These are phyloP conservation scores for Amblyopsis rosae DNA, from an alignment of 2,113 vertebrate species.

Conservation along the genomic window DNA sequence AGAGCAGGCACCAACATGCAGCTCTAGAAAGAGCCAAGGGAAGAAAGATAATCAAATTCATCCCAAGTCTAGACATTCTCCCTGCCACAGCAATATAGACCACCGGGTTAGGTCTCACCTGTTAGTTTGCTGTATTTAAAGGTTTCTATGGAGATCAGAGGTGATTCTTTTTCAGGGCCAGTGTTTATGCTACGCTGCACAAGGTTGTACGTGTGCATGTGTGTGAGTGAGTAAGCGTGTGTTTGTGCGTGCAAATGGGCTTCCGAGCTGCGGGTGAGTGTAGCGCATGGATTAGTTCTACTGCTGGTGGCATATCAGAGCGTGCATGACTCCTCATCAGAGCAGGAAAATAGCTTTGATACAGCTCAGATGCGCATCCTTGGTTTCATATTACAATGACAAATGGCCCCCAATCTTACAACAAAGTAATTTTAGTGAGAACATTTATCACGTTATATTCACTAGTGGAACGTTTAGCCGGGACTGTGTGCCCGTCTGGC, in stretches of 20 bases:
- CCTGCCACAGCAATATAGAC: conserved; percentile 40
- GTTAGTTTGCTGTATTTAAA: conserved; percentile 28
- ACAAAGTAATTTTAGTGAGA: too few species aligned
- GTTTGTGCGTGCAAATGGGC: conserved; percentile 22
- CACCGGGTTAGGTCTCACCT: conserved; percentile 44
- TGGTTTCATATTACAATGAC: too few species aligned
- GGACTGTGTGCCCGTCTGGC: too few species aligned
- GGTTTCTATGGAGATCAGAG: conserved; percentile 49
- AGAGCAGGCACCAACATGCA: conserved; percentile 38
- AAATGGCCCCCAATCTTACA: too few species aligned
- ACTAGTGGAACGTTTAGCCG: too few species aligned
- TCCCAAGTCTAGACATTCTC: conserved; percentile 25
- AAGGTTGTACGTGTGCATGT: conserved; percentile 23
- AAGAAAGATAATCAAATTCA: conserved; percentile 58
- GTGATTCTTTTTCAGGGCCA: too few species aligned
- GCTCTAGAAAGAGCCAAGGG: conserved; percentile 36
- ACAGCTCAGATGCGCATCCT: too few species aligned
- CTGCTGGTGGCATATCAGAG: conserved; percentile 1
- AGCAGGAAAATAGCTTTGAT: too few species aligned
- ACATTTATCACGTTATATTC: too few species aligned
- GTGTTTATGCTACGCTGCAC: conserved; percentile 46
- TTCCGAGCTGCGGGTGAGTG: conserved; percentile 1
- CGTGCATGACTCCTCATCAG: not conserved
- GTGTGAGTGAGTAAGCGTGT: conserved; percentile 7
- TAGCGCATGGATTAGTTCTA: not conserved